A percentile compares a stretch with the other conserved stretches of the same genome.
These are phyloP conservation scores for Platichthys flesus DNA, from an alignment of 2,113 vertebrate genomes.

Conservation along the genomic window DNA sequence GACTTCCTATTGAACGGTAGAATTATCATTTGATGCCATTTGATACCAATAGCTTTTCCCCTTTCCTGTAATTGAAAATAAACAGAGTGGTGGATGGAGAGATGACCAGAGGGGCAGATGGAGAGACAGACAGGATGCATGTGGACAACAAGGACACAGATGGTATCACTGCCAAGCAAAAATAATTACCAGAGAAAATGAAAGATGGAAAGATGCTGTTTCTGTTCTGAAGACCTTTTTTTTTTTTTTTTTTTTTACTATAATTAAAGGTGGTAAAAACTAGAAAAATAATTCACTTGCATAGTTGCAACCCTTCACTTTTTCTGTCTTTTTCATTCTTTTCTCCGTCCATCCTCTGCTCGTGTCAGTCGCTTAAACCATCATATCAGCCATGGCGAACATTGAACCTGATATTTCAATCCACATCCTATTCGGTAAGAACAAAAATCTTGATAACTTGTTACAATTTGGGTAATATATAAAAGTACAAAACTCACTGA, in stretches of 20 bases:
- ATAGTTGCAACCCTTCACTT: not conserved
- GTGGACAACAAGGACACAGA: not conserved
- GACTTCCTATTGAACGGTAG: slow-evolving; percentile 60
- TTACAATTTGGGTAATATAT: no score
- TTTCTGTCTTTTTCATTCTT: not conserved
- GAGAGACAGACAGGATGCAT: not conserved
- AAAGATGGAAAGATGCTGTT: not conserved
- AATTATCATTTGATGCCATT: slow-evolving; percentile 67
- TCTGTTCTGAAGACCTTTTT: slow-evolving; percentile 16
- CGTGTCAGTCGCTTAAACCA: not conserved
- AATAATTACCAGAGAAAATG: slow-evolving; percentile 11
- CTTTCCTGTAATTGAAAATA: slow-evolving; percentile 41
- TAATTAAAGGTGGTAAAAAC: slow-evolving; percentile 23
- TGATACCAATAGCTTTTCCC: slow-evolving; percentile 42
- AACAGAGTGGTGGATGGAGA: slow-evolving; percentile 21
- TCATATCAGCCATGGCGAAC: not conserved
- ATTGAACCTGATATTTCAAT: no score
- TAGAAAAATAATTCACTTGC: not conserved
- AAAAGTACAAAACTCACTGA: no score
- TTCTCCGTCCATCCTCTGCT: not conserved
- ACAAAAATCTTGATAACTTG: no score
- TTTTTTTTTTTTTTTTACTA: slow-evolving; percentile 10
- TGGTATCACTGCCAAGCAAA: not conserved
- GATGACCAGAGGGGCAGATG: not conserved
- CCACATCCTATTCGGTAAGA: no score